phyloP scores from a whole-genome alignment of 2,113 vertebrate genomes.

The Eupsittula cactorum region DNA sequence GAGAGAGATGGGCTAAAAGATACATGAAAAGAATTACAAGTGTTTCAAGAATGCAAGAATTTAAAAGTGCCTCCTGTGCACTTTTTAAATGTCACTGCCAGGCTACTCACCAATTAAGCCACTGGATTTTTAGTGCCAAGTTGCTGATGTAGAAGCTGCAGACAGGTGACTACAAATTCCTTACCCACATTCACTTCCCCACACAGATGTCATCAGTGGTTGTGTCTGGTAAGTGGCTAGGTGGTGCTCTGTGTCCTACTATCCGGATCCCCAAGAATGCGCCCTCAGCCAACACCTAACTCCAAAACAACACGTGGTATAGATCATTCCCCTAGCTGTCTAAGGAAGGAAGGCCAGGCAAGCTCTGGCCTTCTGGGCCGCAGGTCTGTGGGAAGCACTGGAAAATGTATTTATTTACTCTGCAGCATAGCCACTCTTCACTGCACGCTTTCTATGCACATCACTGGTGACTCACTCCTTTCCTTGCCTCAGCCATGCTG shows the following conservation, averaged over 20 bases:
- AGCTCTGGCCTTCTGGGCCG: not conserved
- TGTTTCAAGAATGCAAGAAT: not conserved
- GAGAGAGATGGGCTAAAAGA: conserved; percentile 2
- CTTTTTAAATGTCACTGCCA: not conserved
- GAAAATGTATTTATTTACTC: not conserved
- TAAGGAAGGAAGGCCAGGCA: not conserved
- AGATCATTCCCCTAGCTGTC: not conserved
- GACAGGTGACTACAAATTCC: not conserved
- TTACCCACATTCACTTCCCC: not conserved
- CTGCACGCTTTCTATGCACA: not conserved
- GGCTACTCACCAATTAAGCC: not conserved
- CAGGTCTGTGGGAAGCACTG: not conserved
- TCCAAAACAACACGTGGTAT: accelerated
- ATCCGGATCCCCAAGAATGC: accelerated
- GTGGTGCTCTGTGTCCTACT: accelerated
- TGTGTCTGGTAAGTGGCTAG: not conserved
- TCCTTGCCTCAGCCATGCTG: not conserved
- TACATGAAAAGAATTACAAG: not conserved
- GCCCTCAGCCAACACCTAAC: not conserved
- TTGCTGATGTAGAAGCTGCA: not conserved
- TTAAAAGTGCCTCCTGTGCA: not conserved
- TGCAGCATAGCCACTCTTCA: not conserved
- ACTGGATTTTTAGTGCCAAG: not conserved
- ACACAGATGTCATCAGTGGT: accelerated
- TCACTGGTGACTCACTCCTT: not conserved